These are phyloP conservation scores for Metopolophium dirhodum DNA, from an alignment of 1,140 invertebrate genomes.

Conservation along the genomic window DNA sequence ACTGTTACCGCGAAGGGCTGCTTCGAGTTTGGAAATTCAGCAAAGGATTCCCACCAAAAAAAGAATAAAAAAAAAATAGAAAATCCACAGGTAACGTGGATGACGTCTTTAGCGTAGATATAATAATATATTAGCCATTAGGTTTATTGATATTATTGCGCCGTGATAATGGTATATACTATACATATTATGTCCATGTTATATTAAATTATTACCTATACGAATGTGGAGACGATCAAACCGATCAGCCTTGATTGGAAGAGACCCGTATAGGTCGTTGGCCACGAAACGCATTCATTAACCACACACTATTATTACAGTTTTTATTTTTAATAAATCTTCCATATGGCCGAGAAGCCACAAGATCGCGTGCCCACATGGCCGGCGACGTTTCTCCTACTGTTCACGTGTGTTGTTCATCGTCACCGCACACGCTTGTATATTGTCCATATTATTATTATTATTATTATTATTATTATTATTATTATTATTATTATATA, in stretches of 20 bases:
- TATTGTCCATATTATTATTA: not conserved
- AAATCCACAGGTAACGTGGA: no score
- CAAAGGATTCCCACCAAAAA: not conserved
- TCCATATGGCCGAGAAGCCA: not conserved
- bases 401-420: not conserved
- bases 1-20: no score
- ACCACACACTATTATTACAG: not conserved
- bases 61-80: no score
- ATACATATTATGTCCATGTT: no score
- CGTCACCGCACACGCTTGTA: not conserved
- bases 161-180: no score
- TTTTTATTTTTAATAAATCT: not conserved
- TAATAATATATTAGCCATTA: no score
- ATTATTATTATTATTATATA: not conserved
- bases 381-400: not conserved
- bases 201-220: no score
- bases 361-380: conserved; percentile 40
- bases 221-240: not conserved
- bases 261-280: conserved; percentile 15
- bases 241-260: not conserved
- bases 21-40: not conserved
- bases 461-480: not conserved
- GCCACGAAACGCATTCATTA: conserved; percentile 41
- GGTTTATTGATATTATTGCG: no score
- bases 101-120: no score